Base-by-base conservation (phyloP, 2,797 vertebrate genomes). In the Acanthornis magna region DNA sequence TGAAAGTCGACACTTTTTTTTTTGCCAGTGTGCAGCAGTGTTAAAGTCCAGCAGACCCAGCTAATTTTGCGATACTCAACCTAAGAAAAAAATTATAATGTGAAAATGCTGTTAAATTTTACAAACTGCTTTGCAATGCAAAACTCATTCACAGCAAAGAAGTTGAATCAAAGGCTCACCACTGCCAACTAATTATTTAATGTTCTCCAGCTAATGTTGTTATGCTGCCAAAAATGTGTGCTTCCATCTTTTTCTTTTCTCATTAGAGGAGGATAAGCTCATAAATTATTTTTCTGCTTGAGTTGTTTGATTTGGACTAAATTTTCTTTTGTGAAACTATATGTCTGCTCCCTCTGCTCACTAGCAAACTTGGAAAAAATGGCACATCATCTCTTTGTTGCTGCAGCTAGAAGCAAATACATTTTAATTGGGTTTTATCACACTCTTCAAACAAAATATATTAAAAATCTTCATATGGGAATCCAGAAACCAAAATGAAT, bases 271-370 rank as follows among this genome's bases (percentile, higher is more conserved):
- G 54, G 38, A 85, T 54, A 91, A 92, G 82, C 75, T 70, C 53
- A 88, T 91, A 88, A 88, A 62, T 91, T 76, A 65, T 80, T 92
- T 92, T 96, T 91, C 87, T 93, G 63, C 94, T 89, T 78, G 68
- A 92, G 66, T 72, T 94, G 71, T 90, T 93, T 89, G 82, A 91
- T 81, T 89, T 88, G 83, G 50, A 67, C 54, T 83, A 58, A 42
- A 54, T 45, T 92, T 83, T 75, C 68, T 68, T 88, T 48, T 60
- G 55, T 89, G 70, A 81, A 89, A 60, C 48, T 73, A 18, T 45
- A 58, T 72, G 45, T 47, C 62, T 58, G 9, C 70, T 91, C 53
- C 16, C 5, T 80, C 48, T 86, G 26, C 85, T 80, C 43, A 62
- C 65, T 65, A 68, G 48, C 26, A 80, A 72, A 61, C 78, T 62